Evolutionary conservation across 2,113 vertebrate genomes (phyloP).

Genomic region (Oxyruncus cristatus): DNA sequence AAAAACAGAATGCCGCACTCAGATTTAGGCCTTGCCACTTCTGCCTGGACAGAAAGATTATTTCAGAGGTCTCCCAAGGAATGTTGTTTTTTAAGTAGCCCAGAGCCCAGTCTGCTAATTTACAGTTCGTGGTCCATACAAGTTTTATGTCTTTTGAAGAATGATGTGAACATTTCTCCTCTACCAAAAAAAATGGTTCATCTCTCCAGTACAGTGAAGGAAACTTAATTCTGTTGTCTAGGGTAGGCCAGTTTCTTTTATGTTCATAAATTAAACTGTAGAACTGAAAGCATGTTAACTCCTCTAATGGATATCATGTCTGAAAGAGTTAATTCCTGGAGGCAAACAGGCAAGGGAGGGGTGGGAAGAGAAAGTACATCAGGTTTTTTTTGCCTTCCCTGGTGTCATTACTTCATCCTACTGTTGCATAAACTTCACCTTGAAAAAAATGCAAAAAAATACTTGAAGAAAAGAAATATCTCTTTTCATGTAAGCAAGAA

Average conservation of each 20-base stretch:
- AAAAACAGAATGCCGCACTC: not conserved
- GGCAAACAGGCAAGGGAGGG: not conserved
- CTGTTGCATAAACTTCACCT: not conserved
- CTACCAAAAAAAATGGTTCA: accelerated
- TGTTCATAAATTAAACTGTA: not conserved
- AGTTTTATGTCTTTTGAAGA: not conserved
- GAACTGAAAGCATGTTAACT: not conserved
- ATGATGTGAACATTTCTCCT: not conserved
- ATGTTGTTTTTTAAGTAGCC: not conserved
- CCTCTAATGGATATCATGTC: not conserved
- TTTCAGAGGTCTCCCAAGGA: not conserved
- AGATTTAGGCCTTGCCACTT: not conserved
- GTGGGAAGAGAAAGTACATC: not conserved
- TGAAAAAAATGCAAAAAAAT: not conserved
- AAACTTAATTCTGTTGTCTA: not conserved
- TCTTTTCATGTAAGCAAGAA: not conserved
- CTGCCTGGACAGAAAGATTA: not conserved
- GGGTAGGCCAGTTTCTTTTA: not conserved
- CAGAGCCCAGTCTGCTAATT: not conserved
- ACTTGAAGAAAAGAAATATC: not conserved
- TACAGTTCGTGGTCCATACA: accelerated
- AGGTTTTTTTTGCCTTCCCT: not conserved
- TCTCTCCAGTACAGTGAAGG: not conserved
- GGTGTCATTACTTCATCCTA: not conserved
- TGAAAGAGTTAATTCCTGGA: not conserved